These are phyloP conservation scores for Camelus dromedarius DNA, from an alignment of 2,113 vertebrate species.

Conservation along the genomic window DNA sequence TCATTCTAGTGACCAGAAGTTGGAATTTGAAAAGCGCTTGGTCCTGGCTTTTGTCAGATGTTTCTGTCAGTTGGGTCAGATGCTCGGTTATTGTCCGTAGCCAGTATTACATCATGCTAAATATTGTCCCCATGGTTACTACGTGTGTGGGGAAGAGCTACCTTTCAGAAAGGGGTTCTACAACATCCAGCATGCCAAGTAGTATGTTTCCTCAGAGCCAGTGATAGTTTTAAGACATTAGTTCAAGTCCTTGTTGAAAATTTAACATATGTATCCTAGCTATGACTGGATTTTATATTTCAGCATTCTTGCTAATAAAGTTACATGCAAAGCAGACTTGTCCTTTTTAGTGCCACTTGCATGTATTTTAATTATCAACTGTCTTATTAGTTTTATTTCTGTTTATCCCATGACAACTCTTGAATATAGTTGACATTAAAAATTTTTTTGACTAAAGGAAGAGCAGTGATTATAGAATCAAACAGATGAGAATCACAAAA, in stretches of 20 bases:
- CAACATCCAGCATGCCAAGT: neutral
- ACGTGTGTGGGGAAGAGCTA: neutral
- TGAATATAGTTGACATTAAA: neutral
- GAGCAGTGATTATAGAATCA: neutral
- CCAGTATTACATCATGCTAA: neutral
- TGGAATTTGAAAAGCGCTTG: neutral
- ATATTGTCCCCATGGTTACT: neutral
- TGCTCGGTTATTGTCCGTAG: neutral
- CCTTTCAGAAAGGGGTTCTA: neutral
- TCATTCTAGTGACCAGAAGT: neutral
- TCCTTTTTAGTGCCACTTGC: neutral
- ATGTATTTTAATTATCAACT: neutral
- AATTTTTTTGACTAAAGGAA: neutral
- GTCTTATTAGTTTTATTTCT: conserved; percentile 6
- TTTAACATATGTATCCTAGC: neutral
- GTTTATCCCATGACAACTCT: neutral
- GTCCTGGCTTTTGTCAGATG: neutral
- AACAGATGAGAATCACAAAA: neutral
- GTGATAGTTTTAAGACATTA: neutral
- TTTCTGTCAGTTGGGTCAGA: neutral
- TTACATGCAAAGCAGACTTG: neutral
- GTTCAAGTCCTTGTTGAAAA: neutral
- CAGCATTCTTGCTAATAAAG: conserved; percentile 6
- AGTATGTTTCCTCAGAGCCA: neutral
- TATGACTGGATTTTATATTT: conserved; percentile 9